Evolutionary conservation across 2,888 invertebrate species (phyloP), one percentile per base, ranked within the genome.

Genomic region (Lottia scabra): DNA sequence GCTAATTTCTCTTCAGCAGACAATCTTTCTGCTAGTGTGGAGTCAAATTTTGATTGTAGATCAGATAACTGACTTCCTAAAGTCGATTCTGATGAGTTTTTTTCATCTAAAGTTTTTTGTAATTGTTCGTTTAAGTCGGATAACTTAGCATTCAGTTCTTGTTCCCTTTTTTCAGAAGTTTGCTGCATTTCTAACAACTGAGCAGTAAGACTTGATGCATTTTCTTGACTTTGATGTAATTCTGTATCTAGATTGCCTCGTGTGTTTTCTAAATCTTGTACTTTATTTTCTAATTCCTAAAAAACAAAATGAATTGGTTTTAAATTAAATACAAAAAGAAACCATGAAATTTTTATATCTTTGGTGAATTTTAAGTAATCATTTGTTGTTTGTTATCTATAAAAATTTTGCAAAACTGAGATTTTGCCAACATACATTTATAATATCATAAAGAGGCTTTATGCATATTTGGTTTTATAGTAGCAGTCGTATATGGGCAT

Each of bases 61-160:
- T 70, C 79, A 30, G 68, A 67, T 64, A 80, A 67, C 68, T 80
- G 73, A 27, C 75, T 63, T 1, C 68, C 73, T 38, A 83, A 80
- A 63, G 76, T 78, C 26, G 78, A 68, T 72, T 84, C 82, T 5
- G 79, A 75, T n/a, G 75, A 73, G 70, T 83, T 72, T 72, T 84
- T 84, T 63, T 84, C 84, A 44, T 73, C 73, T 46, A 77, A 73
- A 46, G 80, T 68, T 72, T 78, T 76, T 48, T 78, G 79, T 62
- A 86, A 73, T 56, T 78, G 77, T 26, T 75, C 74, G 30, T 79
- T 74, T 38, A 81, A 74, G 4, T 79, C 78, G 0, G 75, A 68
- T 44, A 82, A 74, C 70, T 81, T 92, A 75, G 87, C 89, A 82
- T 91, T 91, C 45, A 92, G 86, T 19, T 68, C 38, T 56, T 67